Conservation (phyloP, 2,888 invertebrate genomes). For the Microctonus brassicae region DNA sequence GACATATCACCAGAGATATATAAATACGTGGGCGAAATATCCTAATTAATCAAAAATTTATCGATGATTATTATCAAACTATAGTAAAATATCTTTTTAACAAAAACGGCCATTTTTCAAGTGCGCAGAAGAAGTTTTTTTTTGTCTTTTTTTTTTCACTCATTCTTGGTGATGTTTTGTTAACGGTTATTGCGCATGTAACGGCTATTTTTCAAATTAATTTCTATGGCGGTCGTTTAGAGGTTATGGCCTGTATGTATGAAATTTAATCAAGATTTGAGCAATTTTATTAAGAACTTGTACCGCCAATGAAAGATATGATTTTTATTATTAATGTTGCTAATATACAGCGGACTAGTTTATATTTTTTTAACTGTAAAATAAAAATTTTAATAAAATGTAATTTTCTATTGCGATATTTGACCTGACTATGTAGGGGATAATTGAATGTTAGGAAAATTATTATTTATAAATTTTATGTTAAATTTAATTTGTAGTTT, state of each 20-base stretch:
- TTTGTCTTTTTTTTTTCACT: too few species aligned
- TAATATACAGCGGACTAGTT: too few species aligned
- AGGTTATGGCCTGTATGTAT: background rate
- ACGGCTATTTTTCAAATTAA: too few species aligned
- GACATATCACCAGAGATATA: background rate
- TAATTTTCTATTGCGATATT: slow-evolving; percentile 28
- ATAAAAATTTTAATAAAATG: slow-evolving; percentile 22
- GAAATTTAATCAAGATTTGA: background rate
- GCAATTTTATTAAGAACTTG: background rate
- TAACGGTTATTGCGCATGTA: too few species aligned
- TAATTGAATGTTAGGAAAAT: slow-evolving; percentile 17
- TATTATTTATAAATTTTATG: slow-evolving; percentile 21
- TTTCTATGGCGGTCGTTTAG: too few species aligned
- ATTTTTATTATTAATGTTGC: background rate
- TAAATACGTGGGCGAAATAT: background rate
- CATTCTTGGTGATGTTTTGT: too few species aligned
- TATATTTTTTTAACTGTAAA: background rate
- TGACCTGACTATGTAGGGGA: background rate
- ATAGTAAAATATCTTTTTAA: background rate
- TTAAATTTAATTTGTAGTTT: slow-evolving; percentile 13
- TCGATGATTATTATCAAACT: background rate
- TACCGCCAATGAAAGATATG: background rate
- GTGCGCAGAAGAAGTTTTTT: too few species aligned
- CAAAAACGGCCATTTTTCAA: too few species aligned
- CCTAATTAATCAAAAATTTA: too few species aligned